A percentile compares a stretch with the other conserved stretches of the same genome.
phyloP scores from a whole-genome alignment of 2,113 vertebrate genomes.

The Tachuris rubrigastra region DNA sequence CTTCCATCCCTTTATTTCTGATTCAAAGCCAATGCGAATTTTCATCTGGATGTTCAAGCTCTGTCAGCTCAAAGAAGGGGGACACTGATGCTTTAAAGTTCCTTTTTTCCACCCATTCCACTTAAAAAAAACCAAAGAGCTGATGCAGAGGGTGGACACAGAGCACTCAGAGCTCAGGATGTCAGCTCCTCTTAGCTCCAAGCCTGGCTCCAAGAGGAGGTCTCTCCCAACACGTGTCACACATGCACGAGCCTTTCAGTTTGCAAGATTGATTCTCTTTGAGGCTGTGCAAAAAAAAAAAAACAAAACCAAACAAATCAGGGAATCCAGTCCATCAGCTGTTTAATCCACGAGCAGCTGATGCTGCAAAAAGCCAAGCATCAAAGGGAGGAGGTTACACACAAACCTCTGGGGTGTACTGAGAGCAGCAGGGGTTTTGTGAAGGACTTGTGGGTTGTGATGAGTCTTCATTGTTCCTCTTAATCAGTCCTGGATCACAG shows the following conservation, averaged over 20 bases:
- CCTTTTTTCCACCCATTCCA: background rate
- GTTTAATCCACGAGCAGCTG: background rate
- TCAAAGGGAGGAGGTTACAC: background rate
- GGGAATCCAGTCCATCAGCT: background rate
- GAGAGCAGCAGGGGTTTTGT: background rate
- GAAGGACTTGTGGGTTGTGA: background rate
- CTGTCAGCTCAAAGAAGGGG: background rate
- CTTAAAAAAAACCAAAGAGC: background rate
- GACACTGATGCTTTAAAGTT: background rate
- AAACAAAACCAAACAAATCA: background rate
- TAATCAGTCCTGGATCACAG: background rate
- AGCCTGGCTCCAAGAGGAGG: background rate
- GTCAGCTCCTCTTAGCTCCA: background rate
- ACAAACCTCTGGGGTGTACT: background rate
- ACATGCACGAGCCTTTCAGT: background rate
- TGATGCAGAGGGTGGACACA: background rate
- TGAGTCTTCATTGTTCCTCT: background rate
- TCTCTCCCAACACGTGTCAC: background rate
- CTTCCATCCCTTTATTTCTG: background rate
- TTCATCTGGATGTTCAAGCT: background rate
- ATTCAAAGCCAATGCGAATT: background rate
- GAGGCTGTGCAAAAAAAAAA: background rate
- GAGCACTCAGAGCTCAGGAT: background rate
- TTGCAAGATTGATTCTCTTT: background rate
- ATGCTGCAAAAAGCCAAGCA: background rate